Evolutionary conservation across 2,113 vertebrate genomes (phyloP), one percentile per base, ranked within the genome.

Genomic region (Eublepharis macularius): DNA sequence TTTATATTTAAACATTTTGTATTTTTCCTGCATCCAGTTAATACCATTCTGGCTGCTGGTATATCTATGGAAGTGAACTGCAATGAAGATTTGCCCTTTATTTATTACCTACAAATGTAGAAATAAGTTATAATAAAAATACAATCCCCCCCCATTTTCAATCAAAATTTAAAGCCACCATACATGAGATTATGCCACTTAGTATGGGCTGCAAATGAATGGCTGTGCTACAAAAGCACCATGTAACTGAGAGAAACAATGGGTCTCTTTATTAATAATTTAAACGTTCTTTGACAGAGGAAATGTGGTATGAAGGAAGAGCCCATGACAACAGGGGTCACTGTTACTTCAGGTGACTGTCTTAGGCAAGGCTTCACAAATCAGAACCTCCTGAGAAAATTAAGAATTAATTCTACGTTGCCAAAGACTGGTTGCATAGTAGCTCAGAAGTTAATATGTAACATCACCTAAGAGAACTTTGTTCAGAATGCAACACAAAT

Each of bases 371-470:
- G 76, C 94, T 92, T 93, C 89, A 91, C 86, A 87, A 78, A 76
- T 82, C 76, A 78, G 6, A 17, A 41, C 84, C 85, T 85, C 70
- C 68, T 76, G 81, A 86, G 91, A 92, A 92, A 84, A 87, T 84
- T 81, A 85, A 83, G 89, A 90, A 73, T 54, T 87, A 80, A 88
- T 73, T 83, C 76, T 89, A 41, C 77, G 89, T 83, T 92, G 90
- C 87, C 12, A 70, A 81, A 80, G 43, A 87, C 82, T 66, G 81
- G 88, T 60, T 93, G 90, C 80, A 86, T 87, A 89, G 89, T 88
- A 87, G 73, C 91, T 82, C 87, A 65, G 68, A 91, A 95, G 95
- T 96, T 95, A 96, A 96, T 95, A 3, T 81, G 86, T 94, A 95
- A 95, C 91, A 57, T 88, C 68, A 84, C 83, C 78, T 88, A 85